Evolutionary conservation across 2,113 vertebrate species (phyloP), one percentile per base, ranked within the genome.

Genomic region (Eolophus roseicapilla): DNA sequence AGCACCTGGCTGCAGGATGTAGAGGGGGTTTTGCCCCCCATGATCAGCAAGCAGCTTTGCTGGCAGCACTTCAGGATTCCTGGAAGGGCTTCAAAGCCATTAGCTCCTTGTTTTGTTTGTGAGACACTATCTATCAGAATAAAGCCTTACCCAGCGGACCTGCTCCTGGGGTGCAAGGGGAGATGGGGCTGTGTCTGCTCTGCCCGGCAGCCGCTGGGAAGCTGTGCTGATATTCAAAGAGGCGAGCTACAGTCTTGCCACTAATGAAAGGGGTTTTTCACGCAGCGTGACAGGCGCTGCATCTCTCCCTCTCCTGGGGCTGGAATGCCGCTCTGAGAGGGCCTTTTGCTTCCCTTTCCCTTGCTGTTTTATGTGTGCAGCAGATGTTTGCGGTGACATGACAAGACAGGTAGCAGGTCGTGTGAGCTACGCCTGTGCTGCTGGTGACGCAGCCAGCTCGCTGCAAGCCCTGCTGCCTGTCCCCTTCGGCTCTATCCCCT

Each of bases 361-460:
- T 53, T 3, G 9, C 86, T 70, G 60, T 11, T 83, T 73, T 15
- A 12, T 78, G 53, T 20, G 82, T 13, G 78, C 86, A 85, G 94
- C 95, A 94, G 94, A 84, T 96, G 93, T 70, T 86, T 29, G 33
- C 0, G 6, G n/a, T 70, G 93, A 88, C 90, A 86, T 59, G 93
- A 92, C 90, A 65, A 93, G 95, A 65, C 96, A 97, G 96, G 96
- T 93, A 97, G 92, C 84, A 46, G 71, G 55, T 86, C 20, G 33
- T 1, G 19, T 60, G 92, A 95, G 88, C 91, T 39, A 17, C 2
- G 59, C 71, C 18, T 28, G 53, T 31, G 86, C 91, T 82, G 81
- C 65, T 1, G 5, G 52, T 53, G 49, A 59, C 2, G 17, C 65
- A 70, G 75, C 27, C 83, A 39, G 87, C 65, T 55, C 10, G 0